These are phyloP conservation scores for Acrocyrtus sp. DNA, from an alignment of 2,888 invertebrate species.

Conservation along the genomic window DNA sequence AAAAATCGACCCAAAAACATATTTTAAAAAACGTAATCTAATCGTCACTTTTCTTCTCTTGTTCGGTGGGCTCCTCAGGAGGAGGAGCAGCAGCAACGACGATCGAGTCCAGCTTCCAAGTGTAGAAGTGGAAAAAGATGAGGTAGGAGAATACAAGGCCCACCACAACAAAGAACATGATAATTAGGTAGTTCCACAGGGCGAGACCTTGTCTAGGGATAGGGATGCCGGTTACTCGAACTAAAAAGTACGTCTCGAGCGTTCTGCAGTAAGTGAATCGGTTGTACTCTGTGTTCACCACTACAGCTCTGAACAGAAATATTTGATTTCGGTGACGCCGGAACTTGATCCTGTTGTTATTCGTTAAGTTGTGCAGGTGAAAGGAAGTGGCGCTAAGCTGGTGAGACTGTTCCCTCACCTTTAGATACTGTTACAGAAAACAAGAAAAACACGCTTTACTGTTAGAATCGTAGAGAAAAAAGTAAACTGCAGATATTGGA, in stretches of 20 bases:
- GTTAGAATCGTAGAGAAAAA: not conserved
- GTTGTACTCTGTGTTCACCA: conserved; percentile 59
- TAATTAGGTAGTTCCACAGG: conserved; percentile 39
- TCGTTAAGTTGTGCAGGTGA: conserved; percentile 54
- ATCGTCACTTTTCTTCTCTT: too few species aligned
- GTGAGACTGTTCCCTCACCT: conserved; percentile 14
- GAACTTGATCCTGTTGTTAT: conserved; percentile 54
- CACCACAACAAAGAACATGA: conserved; percentile 38
- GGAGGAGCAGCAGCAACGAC: not conserved
- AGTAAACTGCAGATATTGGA: not conserved
- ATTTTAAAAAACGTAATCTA: too few species aligned
- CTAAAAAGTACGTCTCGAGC: conserved; percentile 58
- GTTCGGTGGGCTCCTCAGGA: not conserved
- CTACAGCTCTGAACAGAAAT: conserved; percentile 58
- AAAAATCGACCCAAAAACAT: too few species aligned
- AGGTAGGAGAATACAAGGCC: conserved; percentile 46
- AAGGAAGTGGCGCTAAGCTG: conserved; percentile 7
- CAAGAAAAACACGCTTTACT: not conserved
- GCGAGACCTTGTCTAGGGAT: conserved; percentile 53
- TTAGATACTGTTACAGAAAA: not conserved
- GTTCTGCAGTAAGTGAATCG: conserved; percentile 57
- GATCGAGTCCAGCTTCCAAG: conserved; percentile 42
- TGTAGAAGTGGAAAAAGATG: conserved; percentile 44
- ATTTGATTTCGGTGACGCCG: conserved; percentile 55
- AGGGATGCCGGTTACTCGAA: conserved; percentile 54